Percentiles rank a stretch among this genome's conserved stretches.
These are phyloP conservation scores for Lepus timidus DNA, from an alignment of 2,113 vertebrate genomes.

Conservation along the genomic window DNA sequence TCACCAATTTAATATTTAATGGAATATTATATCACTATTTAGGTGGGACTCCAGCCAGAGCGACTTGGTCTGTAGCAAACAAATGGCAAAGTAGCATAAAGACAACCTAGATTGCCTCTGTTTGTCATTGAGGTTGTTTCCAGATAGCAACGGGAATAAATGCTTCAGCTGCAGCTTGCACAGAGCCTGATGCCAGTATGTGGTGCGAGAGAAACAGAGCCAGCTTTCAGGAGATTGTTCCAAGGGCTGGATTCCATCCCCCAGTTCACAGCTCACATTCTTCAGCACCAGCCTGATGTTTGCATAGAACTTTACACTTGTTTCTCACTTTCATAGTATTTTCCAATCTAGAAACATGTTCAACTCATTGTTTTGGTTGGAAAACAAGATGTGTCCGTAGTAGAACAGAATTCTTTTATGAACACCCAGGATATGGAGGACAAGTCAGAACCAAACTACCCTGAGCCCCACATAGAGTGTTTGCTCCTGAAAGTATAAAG, in stretches of 20 bases:
- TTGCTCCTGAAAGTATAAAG: background rate
- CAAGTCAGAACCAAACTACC: background rate
- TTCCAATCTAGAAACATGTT: constrained; percentile 58
- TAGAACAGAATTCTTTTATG: background rate
- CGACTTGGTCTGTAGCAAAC: constrained; percentile 38
- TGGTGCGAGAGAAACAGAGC: background rate
- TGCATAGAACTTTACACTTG: constrained; percentile 61
- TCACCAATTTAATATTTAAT: constrained; percentile 30
- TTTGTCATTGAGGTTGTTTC: constrained; percentile 73
- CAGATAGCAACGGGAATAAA: constrained; percentile 48
- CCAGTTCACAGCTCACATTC: constrained; percentile 37
- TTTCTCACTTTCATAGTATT: constrained; percentile 63
- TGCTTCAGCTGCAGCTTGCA: constrained; percentile 48
- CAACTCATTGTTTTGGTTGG: constrained; percentile 3
- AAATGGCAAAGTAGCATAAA: constrained; percentile 47
- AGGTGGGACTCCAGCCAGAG: constrained; percentile 24
- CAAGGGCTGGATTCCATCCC: constrained; percentile 66
- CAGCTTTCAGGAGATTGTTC: constrained; percentile 53
- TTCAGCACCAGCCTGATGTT: constrained; percentile 61
- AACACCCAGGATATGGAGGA: background rate
- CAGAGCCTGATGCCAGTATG: constrained; percentile 49
- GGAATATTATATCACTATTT: constrained; percentile 43
- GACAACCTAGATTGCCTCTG: constrained; percentile 28
- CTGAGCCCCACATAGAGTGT: background rate
- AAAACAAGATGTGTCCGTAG: background rate